phyloP scores from a whole-genome alignment of 2,797 vertebrate genomes.

The Poecilia wingei region DNA sequence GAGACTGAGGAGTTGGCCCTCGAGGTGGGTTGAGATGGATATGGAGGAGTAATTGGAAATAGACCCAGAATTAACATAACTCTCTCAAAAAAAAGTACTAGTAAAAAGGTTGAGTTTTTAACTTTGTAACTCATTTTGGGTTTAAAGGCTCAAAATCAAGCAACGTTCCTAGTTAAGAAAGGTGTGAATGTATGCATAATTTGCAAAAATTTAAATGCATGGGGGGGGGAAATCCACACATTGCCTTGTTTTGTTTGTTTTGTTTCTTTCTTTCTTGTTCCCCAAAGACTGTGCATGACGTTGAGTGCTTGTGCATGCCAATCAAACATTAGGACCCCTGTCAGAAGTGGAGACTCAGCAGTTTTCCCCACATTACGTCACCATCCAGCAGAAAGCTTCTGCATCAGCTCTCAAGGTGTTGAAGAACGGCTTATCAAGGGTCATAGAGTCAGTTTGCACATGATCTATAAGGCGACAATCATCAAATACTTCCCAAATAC shows the following conservation, averaged over 20 bases:
- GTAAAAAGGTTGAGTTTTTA: slow-evolving; percentile 5
- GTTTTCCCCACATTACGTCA: slow-evolving; percentile 58
- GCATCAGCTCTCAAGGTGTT: slow-evolving; percentile 17
- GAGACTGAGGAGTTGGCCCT: slow-evolving; percentile 89
- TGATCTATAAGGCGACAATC: slow-evolving; percentile 15
- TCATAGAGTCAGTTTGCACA: slow-evolving; percentile 13
- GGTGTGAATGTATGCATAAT: neutral
- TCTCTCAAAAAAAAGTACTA: neutral
- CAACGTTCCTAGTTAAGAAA: neutral
- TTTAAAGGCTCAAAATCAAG: neutral
- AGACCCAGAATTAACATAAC: neutral
- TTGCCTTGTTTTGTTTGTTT: neutral
- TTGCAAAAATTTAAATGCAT: slow-evolving; percentile 9
- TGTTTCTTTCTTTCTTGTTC: neutral
- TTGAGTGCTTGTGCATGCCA: slow-evolving; percentile 2
- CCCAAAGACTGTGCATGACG: slow-evolving; percentile 13
- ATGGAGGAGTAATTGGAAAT: slow-evolving; percentile 2
- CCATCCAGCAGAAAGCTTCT: slow-evolving; percentile 16
- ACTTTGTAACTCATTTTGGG: neutral
- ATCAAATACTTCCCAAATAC: slow-evolving; percentile 16
- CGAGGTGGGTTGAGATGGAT: slow-evolving; percentile 82
- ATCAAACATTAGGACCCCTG: slow-evolving; percentile 17
- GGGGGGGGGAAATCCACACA: neutral
- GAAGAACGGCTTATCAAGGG: neutral
- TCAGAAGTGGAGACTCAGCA: slow-evolving; percentile 38